Base-by-base conservation (phyloP, 2,888 invertebrate genomes). In the Acleris sparsana region DNA sequence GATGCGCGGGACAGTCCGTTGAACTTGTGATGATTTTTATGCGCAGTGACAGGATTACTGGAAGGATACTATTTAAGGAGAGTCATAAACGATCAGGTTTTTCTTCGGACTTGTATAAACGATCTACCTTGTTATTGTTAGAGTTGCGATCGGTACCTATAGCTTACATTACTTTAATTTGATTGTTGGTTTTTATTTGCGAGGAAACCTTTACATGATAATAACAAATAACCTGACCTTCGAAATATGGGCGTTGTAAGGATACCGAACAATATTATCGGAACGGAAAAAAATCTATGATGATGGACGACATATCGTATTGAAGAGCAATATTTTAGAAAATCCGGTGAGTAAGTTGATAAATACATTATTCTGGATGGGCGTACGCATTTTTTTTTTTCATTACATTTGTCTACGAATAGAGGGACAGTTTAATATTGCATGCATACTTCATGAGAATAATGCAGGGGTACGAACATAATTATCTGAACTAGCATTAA, bases 11-110 rank as follows among this genome's bases (percentile, higher is more conserved):
- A 69, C 71, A 71, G 79, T 78, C 81, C 82, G 78, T 82, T 85
- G 85, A 87, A 88, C 88, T 78, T 80, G 80, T 78, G 82, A 86
- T 78, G 82, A 86, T 85, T 87, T 61, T 84, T 82, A 82, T 73
- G 71, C 69, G 68, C 33, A 68, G 58, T 68, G 69, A 68, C 60
- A 60, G 67, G 69, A 68, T 52, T 52, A 67, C 44, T 60, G 46
- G 60, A 53, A 63, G 60, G 59, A 57, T 61, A 25, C 59, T 60
- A n/a, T 51, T 52, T 55, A 67, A 58, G 63, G 59, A 44, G 20
- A 39, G 48, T 48, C 25, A 22, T 48, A 43, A 60, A 48, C 33
- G 56, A 60, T 52, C 63, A 39, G 46, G 63, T 53, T 68, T 63
- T 62, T 57, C 22, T 25, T 33, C 13, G 17, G 18, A 29, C 49